A percentile compares a stretch with the other conserved stretches of the same genome.
These are phyloP conservation scores for Calephelis virginiensis DNA, from an alignment of 1,140 invertebrate genomes.

Conservation along the genomic window DNA sequence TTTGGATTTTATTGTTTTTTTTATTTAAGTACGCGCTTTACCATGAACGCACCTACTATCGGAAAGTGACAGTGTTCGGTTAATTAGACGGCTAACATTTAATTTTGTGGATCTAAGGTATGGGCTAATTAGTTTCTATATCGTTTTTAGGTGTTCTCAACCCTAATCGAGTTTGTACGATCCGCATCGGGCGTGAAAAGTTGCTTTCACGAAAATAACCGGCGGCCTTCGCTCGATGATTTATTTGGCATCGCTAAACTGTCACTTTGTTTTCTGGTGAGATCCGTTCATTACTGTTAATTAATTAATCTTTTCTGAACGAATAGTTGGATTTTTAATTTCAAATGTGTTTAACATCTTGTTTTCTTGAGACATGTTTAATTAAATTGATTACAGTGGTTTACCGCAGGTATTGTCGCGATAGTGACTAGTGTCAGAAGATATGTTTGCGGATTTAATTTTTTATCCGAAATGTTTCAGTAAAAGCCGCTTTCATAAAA, in stretches of 20 bases:
- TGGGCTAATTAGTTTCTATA: too few species aligned
- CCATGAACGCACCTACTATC: too few species aligned
- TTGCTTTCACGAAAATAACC: constrained; percentile 44
- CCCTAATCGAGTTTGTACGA: not conserved
- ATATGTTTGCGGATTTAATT: too few species aligned
- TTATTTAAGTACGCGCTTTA: too few species aligned
- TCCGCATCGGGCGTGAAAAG: constrained; percentile 18
- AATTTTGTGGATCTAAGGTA: too few species aligned
- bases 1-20: not conserved
- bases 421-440: too few species aligned
- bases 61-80: too few species aligned
- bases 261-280: constrained; percentile 24
- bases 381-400: not conserved
- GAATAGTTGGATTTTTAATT: not conserved
- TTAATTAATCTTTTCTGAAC: constrained; percentile 1
- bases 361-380: not conserved
- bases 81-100: too few species aligned
- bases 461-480: too few species aligned
- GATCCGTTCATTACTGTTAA: constrained; percentile 6
- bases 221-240: constrained; percentile 41
- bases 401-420: too few species aligned
- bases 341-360: not conserved
- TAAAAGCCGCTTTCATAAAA: too few species aligned
- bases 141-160: not conserved
- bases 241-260: constrained; percentile 40